Conservation (phyloP, 2,113 vertebrate genomes). For the Odobenus rosmarus region DNA sequence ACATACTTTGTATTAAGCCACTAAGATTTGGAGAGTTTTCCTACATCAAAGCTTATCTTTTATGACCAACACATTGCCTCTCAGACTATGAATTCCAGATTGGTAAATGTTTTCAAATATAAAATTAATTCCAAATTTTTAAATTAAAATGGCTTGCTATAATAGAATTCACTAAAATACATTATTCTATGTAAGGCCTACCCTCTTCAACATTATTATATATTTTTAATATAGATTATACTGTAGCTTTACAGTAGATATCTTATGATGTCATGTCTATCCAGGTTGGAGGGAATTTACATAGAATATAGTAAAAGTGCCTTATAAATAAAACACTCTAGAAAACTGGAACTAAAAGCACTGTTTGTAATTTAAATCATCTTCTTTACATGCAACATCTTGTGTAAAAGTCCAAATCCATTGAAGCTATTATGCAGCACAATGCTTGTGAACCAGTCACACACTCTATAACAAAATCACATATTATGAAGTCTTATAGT, state of each 20-base stretch:
- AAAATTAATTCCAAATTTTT: not conserved
- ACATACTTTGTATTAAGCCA: not conserved
- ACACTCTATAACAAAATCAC: not conserved
- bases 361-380: not conserved
- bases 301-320: not conserved
- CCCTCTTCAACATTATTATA: not conserved
- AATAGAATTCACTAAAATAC: not conserved
- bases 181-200: not conserved
- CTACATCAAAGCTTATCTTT: not conserved
- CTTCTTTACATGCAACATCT: not conserved
- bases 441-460: not conserved
- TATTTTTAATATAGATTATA: not conserved
- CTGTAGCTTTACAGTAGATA: not conserved
- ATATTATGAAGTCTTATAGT: not conserved
- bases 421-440: not conserved
- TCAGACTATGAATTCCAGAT: not conserved
- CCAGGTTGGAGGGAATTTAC: not conserved
- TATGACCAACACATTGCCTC: not conserved
- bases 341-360: not conserved
- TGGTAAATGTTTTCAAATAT: not conserved
- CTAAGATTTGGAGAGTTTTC: not conserved
- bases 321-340: not conserved
- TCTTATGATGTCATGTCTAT: not conserved
- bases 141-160: not conserved
- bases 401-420: not conserved